Conservation (phyloP, 53 echinoderm and acorn worm genomes). For the Astropecten irregularis region DNA sequence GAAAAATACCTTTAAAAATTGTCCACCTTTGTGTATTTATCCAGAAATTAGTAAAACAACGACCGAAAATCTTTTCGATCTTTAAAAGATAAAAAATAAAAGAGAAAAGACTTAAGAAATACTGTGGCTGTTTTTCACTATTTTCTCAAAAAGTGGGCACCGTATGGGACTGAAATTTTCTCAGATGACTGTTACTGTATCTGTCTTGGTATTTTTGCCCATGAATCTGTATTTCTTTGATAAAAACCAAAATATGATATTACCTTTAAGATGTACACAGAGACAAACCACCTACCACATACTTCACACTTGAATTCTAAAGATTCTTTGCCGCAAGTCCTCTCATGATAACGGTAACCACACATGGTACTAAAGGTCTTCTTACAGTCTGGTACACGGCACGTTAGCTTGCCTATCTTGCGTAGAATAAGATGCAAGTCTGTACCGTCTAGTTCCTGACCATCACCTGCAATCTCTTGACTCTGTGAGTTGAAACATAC, state of each 20-base stretch:
- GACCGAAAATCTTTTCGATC: too few relatives aligned
- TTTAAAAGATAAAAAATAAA: too few relatives aligned
- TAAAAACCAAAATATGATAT: too few relatives aligned
- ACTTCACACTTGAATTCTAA: neutral
- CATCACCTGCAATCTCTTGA: neutral
- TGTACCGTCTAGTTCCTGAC: neutral
- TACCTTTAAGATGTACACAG: neutral
- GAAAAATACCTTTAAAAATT: too few relatives aligned
- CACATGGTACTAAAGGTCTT: slow-evolving; percentile 33
- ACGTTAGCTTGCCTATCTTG: neutral
- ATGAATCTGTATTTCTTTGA: too few relatives aligned
- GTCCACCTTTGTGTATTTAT: too few relatives aligned
- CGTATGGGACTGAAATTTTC: too few relatives aligned
- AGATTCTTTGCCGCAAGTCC: slow-evolving; percentile 29
- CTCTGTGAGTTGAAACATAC: neutral
- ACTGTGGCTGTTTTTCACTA: too few relatives aligned
- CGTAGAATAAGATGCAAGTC: neutral
- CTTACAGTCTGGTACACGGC: neutral
- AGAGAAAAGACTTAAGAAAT: too few relatives aligned
- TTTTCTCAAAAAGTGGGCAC: too few relatives aligned
- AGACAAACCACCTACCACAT: slow-evolving; percentile 3
- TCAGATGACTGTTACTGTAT: neutral
- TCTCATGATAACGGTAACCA: slow-evolving; percentile 27
- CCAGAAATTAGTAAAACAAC: too few relatives aligned
- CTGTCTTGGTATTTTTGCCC: neutral